Evolutionary conservation across 2,113 vertebrate genomes (phyloP).

Genomic region (Aegypius monachus): DNA sequence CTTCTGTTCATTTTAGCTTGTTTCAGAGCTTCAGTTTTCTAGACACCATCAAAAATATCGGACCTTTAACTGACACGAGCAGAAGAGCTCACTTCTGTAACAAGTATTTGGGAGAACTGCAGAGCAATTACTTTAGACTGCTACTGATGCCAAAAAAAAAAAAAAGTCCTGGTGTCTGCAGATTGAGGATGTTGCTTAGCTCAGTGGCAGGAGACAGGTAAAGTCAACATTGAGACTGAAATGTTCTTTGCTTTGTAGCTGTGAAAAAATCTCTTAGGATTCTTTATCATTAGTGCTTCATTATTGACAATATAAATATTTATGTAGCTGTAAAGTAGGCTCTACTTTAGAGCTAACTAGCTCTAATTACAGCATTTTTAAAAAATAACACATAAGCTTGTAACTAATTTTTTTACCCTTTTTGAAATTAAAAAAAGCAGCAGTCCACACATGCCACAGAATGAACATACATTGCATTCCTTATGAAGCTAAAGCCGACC

Average conservation of each 20-base stretch:
- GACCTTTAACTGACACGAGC: neutral
- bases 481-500: slow-evolving; percentile 19
- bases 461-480: slow-evolving; percentile 9
- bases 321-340: neutral
- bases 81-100: neutral
- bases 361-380: neutral
- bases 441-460: neutral
- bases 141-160: neutral
- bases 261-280: neutral
- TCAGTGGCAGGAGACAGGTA: neutral
- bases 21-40: neutral
- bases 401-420: neutral
- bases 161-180: neutral
- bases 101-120: neutral
- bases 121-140: neutral
- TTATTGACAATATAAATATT: neutral
- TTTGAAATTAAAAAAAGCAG: neutral
- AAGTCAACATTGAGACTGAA: neutral
- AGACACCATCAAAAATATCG: neutral
- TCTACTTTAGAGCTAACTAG: neutral
- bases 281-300: neutral
- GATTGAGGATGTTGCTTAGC: neutral
- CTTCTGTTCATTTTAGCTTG: neutral
- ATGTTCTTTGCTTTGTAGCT: neutral
- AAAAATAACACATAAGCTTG: neutral